Conservation (phyloP, 2,113 vertebrate species). For the Myrmophylax atrothorax region DNA sequence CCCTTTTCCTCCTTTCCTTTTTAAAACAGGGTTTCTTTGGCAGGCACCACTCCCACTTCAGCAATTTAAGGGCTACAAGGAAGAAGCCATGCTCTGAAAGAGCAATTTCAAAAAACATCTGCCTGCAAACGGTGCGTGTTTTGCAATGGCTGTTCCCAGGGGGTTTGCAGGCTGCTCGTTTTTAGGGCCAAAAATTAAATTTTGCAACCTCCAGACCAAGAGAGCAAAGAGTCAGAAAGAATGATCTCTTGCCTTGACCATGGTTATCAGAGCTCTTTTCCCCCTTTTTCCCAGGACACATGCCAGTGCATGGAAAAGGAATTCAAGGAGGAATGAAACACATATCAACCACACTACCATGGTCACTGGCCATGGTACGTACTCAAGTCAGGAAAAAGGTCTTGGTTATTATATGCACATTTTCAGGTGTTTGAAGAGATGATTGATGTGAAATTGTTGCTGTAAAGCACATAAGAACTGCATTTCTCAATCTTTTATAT, state of each 20-base stretch:
- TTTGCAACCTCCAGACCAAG: background rate
- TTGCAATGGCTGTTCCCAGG: background rate
- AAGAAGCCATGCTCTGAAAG: background rate
- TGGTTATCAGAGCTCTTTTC: background rate
- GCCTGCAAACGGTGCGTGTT: background rate
- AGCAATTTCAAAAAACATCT: background rate
- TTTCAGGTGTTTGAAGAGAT: background rate
- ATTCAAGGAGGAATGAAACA: background rate
- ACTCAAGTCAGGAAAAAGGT: background rate
- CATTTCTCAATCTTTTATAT: background rate
- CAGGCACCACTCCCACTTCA: background rate
- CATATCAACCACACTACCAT: fast-evolving
- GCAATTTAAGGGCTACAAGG: background rate
- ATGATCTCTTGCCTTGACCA: background rate
- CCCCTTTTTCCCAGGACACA: background rate
- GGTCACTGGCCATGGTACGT: background rate
- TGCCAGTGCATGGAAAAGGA: background rate
- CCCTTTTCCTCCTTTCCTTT: background rate
- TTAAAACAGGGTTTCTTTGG: background rate
- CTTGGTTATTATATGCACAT: background rate
- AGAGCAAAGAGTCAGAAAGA: background rate
- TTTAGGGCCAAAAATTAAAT: background rate
- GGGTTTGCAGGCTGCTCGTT: background rate
- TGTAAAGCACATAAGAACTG: background rate
- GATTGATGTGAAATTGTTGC: background rate